Evolutionary conservation across 1,140 invertebrate genomes (phyloP).

Genomic region (Conus betulinus): DNA sequence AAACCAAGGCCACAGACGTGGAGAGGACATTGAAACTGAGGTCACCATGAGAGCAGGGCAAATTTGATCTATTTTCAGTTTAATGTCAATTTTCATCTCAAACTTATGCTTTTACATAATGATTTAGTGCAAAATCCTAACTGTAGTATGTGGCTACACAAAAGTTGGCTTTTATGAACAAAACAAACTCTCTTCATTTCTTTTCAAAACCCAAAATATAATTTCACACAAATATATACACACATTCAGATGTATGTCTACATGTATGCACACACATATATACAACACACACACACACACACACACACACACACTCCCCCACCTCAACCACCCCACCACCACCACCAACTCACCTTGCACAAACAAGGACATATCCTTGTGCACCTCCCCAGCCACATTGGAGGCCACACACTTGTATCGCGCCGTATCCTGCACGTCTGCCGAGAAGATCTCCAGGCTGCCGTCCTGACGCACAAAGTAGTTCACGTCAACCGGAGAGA

Average conservation of each 20-base stretch:
- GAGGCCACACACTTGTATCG: constrained; percentile 77
- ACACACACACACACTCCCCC: background rate
- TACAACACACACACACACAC: background rate
- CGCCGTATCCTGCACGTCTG: constrained; percentile 72
- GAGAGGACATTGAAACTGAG: too few species aligned
- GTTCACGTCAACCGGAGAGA: constrained; percentile 69
- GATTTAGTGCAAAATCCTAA: too few species aligned
- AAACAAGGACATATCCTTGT: constrained; percentile 72
- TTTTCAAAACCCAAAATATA: too few species aligned
- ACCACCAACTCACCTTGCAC: constrained; percentile 65
- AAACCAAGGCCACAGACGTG: too few species aligned
- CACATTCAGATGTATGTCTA: background rate
- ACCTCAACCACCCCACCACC: background rate
- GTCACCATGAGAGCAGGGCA: too few species aligned
- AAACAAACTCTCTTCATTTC: too few species aligned
- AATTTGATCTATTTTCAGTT: too few species aligned
- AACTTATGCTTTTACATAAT: too few species aligned
- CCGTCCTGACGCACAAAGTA: constrained; percentile 73
- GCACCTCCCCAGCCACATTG: constrained; percentile 75
- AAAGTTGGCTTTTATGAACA: too few species aligned
- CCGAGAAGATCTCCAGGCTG: constrained; percentile 74
- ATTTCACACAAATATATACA: background rate
- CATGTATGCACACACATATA: background rate
- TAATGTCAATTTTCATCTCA: too few species aligned
- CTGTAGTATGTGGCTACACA: too few species aligned